Conservation (phyloP, 2,113 vertebrate species). For the Otocyon megalotis region DNA sequence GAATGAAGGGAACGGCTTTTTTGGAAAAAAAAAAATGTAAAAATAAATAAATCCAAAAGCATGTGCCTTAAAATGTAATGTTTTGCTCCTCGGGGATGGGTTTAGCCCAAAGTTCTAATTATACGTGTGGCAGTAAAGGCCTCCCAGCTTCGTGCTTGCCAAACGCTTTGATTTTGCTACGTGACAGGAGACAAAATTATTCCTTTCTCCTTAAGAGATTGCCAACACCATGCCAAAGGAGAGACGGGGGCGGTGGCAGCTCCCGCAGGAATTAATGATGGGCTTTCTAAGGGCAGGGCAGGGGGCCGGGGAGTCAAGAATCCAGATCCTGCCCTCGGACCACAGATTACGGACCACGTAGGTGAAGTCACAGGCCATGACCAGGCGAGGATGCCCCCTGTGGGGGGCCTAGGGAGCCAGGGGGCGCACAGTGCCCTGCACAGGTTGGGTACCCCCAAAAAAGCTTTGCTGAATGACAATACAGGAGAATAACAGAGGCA, state of each 20-base stretch:
- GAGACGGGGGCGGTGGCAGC: background rate
- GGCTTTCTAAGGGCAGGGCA: constrained; percentile 14
- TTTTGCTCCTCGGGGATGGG: constrained; percentile 74
- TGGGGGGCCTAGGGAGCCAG: background rate
- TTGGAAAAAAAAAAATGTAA: background rate
- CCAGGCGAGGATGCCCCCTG: background rate
- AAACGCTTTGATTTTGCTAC: constrained; percentile 81
- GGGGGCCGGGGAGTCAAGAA: background rate
- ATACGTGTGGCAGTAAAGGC: constrained; percentile 71
- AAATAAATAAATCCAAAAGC: constrained; percentile 65
- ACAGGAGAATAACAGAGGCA: background rate
- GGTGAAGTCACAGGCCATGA: background rate
- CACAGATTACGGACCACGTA: background rate
- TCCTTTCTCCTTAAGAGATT: constrained; percentile 77
- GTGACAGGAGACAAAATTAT: constrained; percentile 67
- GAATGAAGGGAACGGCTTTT: background rate
- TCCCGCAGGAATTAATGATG: background rate
- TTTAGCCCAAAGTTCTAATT: constrained; percentile 81
- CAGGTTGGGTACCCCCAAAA: background rate
- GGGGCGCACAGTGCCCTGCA: accelerated
- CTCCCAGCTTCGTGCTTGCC: constrained; percentile 70
- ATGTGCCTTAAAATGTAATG: constrained; percentile 69
- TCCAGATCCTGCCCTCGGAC: background rate
- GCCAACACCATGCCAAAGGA: constrained; percentile 54
- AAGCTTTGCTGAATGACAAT: background rate